Conservation (phyloP, 2,888 invertebrate species). For the Sympetrum striolatum region DNA sequence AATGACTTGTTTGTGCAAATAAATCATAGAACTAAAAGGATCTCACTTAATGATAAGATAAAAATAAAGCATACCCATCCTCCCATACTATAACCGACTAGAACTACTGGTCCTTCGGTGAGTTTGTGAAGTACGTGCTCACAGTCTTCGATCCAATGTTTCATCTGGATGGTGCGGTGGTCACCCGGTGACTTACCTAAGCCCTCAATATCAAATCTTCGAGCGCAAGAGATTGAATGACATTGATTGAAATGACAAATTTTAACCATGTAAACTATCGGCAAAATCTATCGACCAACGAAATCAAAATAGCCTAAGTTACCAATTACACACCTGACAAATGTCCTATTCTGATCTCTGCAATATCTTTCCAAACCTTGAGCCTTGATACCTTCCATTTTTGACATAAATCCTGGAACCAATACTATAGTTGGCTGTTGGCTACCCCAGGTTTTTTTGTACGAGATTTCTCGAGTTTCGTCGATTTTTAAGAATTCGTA, state of each 20-base stretch:
- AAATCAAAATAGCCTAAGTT: background rate
- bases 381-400: constrained; percentile 29
- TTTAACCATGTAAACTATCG: background rate
- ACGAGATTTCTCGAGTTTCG: background rate
- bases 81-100: constrained; percentile 41
- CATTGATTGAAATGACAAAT: background rate
- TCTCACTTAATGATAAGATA: too few relatives aligned
- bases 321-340: background rate
- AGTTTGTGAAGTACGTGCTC: constrained; percentile 4
- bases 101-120: constrained; percentile 12
- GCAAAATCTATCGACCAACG: background rate
- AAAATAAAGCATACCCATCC: constrained; percentile 2
- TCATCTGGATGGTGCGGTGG: background rate
- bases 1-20: too few relatives aligned
- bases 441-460: background rate
- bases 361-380: constrained; percentile 26
- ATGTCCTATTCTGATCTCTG: constrained; percentile 16
- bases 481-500: background rate
- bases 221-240: background rate
- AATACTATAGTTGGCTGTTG: constrained; percentile 20
- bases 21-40: too few relatives aligned
- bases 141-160: constrained; percentile 33
- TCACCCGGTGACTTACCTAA: constrained; percentile 23
- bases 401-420: constrained; percentile 27
- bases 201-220: constrained; percentile 32